Conservation (phyloP, 2,113 vertebrate species). For the Rhinolophus ferrumequinum region DNA sequence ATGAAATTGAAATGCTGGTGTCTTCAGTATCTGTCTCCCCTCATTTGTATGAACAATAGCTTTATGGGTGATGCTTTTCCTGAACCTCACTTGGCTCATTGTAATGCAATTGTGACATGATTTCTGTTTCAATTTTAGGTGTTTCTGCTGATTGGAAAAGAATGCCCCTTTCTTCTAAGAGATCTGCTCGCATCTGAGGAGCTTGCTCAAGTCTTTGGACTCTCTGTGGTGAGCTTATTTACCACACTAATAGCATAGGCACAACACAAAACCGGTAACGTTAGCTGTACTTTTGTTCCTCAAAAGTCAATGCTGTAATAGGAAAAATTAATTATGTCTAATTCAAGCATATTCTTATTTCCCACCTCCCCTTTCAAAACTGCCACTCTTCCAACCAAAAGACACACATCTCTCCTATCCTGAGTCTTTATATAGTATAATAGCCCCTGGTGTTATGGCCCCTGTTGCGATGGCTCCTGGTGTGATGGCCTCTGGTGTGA, state of each 20-base stretch:
- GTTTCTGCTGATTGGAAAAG: constrained; percentile 83
- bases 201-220: constrained; percentile 85
- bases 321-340: background rate
- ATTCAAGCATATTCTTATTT: background rate
- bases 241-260: accelerated
- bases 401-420: background rate
- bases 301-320: accelerated
- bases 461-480: background rate
- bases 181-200: constrained; percentile 87
- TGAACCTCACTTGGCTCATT: background rate
- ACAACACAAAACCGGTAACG: accelerated
- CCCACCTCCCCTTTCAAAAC: background rate
- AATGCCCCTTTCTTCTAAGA: constrained; percentile 89
- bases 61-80: background rate
- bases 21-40: background rate
- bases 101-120: too few species aligned
- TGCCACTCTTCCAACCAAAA: background rate
- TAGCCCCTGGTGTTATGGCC: too few species aligned
- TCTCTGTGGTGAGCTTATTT: constrained; percentile 82
- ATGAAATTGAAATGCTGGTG: background rate
- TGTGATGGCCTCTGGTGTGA: background rate
- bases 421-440: too few species aligned
- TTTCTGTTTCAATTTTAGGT: constrained; percentile 80
- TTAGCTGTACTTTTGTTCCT: background rate
- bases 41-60: background rate